phyloP scores from a whole-genome alignment of 2,888 invertebrate genomes.

The Heliconius cydno region DNA sequence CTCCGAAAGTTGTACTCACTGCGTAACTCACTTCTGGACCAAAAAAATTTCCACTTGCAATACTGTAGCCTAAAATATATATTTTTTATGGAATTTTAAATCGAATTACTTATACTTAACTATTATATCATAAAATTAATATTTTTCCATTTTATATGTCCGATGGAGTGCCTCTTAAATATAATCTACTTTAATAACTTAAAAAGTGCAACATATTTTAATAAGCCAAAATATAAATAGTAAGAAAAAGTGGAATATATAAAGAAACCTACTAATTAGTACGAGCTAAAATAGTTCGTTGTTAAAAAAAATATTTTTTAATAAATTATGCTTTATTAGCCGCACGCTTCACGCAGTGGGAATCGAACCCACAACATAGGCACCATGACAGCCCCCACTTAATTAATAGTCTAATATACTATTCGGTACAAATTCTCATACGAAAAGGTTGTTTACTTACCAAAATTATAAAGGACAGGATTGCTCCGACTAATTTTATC shows the following conservation, averaged over 20 bases:
- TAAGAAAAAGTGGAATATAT: not conserved
- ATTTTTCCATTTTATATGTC: too few species aligned
- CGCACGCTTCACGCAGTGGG: too few species aligned
- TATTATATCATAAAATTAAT: too few species aligned
- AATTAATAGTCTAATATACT: not conserved
- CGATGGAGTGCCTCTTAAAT: too few species aligned
- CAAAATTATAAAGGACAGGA: constrained; percentile 52
- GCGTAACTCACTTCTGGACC: constrained; percentile 48
- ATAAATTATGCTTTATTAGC: too few species aligned
- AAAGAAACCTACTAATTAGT: not conserved
- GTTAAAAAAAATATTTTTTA: not conserved
- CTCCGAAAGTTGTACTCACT: constrained; percentile 61
- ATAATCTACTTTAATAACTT: too few species aligned
- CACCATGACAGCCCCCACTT: too few species aligned
- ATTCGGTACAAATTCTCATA: not conserved
- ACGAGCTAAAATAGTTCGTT: not conserved
- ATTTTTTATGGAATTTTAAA: not conserved
- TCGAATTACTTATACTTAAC: too few species aligned
- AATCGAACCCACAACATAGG: too few species aligned
- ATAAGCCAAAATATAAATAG: too few species aligned
- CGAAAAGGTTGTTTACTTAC: constrained; percentile 47
- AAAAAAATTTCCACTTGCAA: constrained; percentile 57
- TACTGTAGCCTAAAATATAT: constrained; percentile 60
- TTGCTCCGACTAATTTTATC: constrained; percentile 17
- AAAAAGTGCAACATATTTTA: too few species aligned